Percentiles rank a stretch among this genome's conserved stretches.
Conservation (phyloP, 2,113 vertebrate genomes). For the Dermatemys mawii region DNA sequence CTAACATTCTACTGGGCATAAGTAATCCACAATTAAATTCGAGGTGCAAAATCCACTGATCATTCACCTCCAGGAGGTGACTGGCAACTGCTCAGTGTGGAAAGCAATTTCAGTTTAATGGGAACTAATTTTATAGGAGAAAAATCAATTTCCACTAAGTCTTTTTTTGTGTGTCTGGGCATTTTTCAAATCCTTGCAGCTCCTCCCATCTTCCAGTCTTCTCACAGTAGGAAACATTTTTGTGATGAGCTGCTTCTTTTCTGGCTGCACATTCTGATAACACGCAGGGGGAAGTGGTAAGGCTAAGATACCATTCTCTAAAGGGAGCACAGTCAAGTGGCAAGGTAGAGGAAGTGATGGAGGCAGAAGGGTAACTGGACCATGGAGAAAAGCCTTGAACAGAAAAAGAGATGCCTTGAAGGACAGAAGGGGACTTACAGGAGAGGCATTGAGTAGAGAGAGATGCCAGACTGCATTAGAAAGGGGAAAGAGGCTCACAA, state of each 20-base stretch:
- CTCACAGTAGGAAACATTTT: not conserved
- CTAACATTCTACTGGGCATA: not conserved
- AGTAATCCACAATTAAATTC: not conserved
- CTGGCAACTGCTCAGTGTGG: not conserved
- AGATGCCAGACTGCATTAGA: not conserved
- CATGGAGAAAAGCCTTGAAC: not conserved
- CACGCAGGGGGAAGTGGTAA: not conserved
- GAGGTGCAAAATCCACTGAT: not conserved
- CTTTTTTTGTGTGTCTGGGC: not conserved
- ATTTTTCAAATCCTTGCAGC: not conserved
- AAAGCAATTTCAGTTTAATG: not conserved
- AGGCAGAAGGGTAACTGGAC: not conserved
- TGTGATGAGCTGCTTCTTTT: not conserved
- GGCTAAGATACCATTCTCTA: not conserved
- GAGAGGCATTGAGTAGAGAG: not conserved
- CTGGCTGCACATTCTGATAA: not conserved
- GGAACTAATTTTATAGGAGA: not conserved
- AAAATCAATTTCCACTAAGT: not conserved
- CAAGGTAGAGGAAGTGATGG: not conserved
- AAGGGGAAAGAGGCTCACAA: not conserved
- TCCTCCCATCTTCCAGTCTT: not conserved
- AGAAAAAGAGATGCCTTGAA: not conserved
- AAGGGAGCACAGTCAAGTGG: not conserved
- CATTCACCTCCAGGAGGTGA: not conserved
- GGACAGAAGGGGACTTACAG: not conserved